Evolutionary conservation across 2,113 vertebrate species (phyloP), one percentile per base, ranked within the genome.

Genomic region (Calypte anna): DNA sequence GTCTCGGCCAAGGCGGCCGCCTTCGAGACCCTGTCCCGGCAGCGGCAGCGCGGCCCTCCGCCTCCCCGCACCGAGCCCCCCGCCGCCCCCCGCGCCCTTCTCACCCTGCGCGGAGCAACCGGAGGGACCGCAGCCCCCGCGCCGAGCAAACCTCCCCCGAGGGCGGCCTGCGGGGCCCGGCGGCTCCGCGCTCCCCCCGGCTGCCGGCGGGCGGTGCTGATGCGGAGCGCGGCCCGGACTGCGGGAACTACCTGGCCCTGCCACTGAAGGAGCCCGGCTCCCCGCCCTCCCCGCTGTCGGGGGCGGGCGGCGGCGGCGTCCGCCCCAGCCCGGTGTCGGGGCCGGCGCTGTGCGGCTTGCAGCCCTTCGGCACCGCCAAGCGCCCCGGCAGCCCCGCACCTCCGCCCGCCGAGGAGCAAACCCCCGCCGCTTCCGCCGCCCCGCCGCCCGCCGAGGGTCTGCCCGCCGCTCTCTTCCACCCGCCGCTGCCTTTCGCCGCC

Each of bases 221-320:
- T 90, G 68, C 83, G 46, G 14, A 80, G 62, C 90, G 87, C 51
- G 80, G 67, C 27, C 30, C 94, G 6, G 98, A 99, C 81, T 97
- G 96, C 11, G 98, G 98, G 66, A 98, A 98, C 94, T 99, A 99
- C 91, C 88, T 99, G 51, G 98, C 98, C 67, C 96, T 99, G 68
- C 99, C 99, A 2, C 96, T 98, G 14, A 98, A 98, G 40, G 53
- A 61, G 25, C 87, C 89, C 58, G 58, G 40, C 23, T 79, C 85
- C 28, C 74, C 74, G 0, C 22, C 84, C 15, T 63, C 38, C 12
- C 72, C 44, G 16, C 54, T 93, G 7, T 30, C 83, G 40, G 87
- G 20, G 21, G 48, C 58, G 18, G 36, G 22, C 33, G 54, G 89
- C 33, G 54, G 89, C 20, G 78, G 70, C 51, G 55, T 76, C 70